Evolutionary conservation across 2,797 vertebrate species (phyloP).

Genomic region (Brachyalestes nurse): DNA sequence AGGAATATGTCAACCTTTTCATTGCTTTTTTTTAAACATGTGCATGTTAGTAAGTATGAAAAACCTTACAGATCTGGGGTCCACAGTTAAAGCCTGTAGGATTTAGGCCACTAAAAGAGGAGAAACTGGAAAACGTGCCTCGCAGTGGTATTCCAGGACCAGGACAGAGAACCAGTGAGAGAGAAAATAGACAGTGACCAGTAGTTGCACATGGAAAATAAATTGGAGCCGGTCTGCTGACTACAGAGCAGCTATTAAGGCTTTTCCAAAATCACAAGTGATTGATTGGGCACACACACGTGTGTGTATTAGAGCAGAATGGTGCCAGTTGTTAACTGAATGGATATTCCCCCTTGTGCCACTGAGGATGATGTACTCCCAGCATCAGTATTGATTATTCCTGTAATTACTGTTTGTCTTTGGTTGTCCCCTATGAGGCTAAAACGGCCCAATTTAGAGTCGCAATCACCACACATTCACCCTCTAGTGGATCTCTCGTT

Average conservation of each 20-base stretch:
- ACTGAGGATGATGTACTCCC: constrained; percentile 11
- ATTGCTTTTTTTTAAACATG: neutral
- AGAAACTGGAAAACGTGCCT: no score
- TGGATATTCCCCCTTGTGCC: neutral
- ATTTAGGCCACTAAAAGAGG: neutral
- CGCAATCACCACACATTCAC: neutral
- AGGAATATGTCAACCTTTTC: no score
- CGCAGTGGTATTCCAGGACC: no score
- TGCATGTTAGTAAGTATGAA: neutral
- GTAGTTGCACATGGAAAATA: neutral
- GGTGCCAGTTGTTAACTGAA: constrained; percentile 14
- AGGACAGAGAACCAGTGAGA: neutral
- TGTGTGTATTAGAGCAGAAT: constrained; percentile 15
- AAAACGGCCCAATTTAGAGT: neutral
- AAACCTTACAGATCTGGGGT: neutral
- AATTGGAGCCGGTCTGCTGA: neutral
- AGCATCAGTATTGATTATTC: constrained; percentile 6
- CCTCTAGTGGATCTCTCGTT: neutral
- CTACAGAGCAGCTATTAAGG: neutral
- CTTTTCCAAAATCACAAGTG: constrained; percentile 6
- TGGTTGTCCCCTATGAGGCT: neutral
- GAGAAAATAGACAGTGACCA: neutral
- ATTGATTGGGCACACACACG: neutral
- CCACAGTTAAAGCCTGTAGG: neutral
- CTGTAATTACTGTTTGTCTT: constrained; percentile 40